These are phyloP conservation scores for Oenanthe oenanthe DNA, from an alignment of 2,113 vertebrate species.

Conservation along the genomic window DNA sequence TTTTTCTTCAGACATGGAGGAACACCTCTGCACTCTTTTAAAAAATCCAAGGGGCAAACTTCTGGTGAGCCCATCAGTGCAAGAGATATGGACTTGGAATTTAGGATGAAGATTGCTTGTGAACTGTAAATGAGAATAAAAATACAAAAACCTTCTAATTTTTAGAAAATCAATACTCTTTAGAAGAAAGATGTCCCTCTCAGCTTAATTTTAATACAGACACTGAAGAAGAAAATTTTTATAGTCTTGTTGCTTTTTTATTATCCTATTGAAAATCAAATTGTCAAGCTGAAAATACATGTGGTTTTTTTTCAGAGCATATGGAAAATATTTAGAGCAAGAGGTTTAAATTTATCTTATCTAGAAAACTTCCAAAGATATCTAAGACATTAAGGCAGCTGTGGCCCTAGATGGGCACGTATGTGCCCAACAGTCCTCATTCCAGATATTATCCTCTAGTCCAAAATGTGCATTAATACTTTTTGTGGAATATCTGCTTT, in stretches of 20 bases:
- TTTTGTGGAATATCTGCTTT: background rate
- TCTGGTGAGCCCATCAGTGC: background rate
- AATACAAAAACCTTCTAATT: background rate
- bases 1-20: background rate
- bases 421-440: background rate
- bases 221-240: background rate
- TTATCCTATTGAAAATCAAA: background rate
- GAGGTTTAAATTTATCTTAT: background rate
- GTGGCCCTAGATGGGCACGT: background rate
- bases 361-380: background rate
- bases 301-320: background rate
- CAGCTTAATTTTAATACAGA: background rate
- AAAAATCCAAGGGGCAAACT: background rate
- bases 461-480: background rate
- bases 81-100: background rate
- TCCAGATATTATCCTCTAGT: background rate
- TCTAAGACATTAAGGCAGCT: background rate
- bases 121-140: background rate
- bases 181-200: background rate
- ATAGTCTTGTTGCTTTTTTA: background rate
- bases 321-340: background rate
- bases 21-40: background rate
- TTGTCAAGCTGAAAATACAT: background rate
- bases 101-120: background rate
- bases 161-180: background rate